Evolutionary conservation across 2,888 invertebrate species (phyloP).

Genomic region (Euplexia lucipara): DNA sequence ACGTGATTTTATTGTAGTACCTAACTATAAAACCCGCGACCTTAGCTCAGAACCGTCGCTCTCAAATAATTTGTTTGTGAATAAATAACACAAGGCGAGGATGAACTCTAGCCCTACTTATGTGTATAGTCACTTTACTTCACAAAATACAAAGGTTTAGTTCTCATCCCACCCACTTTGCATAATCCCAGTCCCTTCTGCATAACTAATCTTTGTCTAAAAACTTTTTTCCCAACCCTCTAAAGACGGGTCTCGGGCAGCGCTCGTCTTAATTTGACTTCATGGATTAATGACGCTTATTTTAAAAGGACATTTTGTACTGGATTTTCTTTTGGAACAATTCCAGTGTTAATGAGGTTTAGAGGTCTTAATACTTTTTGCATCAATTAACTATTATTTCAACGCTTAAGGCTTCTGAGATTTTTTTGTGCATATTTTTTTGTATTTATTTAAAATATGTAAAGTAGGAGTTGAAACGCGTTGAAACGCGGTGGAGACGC

Average conservation of each 20-base stretch:
- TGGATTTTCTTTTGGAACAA: constrained; percentile 11
- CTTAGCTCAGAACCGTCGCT: too few species aligned
- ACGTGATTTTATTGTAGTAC: too few species aligned
- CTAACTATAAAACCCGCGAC: too few species aligned
- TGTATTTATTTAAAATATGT: neutral
- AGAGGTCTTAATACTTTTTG: constrained; percentile 10
- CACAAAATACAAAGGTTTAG: constrained; percentile 31
- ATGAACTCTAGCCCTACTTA: neutral
- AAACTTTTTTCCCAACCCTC: constrained; percentile 38
- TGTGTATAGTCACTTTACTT: neutral
- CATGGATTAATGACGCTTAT: constrained; percentile 48
- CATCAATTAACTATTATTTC: neutral
- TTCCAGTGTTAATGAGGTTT: constrained; percentile 32
- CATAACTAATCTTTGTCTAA: constrained; percentile 43
- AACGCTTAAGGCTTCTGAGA: neutral
- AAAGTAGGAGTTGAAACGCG: neutral
- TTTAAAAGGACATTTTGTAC: constrained; percentile 19
- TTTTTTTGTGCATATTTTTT: neutral
- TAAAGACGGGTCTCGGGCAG: constrained; percentile 17
- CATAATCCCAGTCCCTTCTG: constrained; percentile 41
- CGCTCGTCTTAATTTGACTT: constrained; percentile 54
- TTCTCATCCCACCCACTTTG: constrained; percentile 28
- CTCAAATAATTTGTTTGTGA: neutral
- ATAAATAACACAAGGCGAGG: neutral
- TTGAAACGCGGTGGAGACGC: too few species aligned